Conservation (phyloP, 2,888 invertebrate species). For the Thera obeliscata region DNA sequence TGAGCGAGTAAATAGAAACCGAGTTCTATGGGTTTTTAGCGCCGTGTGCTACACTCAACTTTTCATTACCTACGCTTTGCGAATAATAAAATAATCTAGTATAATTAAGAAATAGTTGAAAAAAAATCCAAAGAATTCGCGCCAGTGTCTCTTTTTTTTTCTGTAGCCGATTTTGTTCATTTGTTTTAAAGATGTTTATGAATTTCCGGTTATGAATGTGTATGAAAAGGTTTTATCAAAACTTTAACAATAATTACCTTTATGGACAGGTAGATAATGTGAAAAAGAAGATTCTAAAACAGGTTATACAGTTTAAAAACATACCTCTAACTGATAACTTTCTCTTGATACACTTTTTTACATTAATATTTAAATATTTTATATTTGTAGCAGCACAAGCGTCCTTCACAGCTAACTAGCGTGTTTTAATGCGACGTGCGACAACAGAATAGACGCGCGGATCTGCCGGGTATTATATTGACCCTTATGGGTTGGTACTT, state of each 20-base stretch:
- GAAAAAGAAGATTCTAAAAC: background rate
- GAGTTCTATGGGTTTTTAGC: no score
- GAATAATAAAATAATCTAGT: no score
- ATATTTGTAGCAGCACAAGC: conserved; percentile 44
- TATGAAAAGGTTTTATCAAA: background rate
- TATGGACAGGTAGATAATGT: background rate
- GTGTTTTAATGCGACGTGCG: conserved; percentile 66
- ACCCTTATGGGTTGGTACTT: conserved; percentile 23
- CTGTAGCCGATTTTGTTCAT: no score
- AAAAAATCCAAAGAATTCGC: no score
- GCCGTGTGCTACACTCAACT: no score
- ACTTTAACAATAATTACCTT: background rate
- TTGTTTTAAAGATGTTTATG: no score
- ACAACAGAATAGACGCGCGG: conserved; percentile 48
- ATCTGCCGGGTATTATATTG: conserved; percentile 25
- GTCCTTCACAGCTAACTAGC: conserved; percentile 54
- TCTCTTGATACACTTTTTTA: conserved; percentile 8
- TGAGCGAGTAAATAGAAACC: no score
- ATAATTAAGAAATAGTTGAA: no score
- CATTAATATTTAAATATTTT: conserved; percentile 3
- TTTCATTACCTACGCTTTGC: no score
- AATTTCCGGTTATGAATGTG: background rate
- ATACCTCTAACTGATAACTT: conserved; percentile 12
- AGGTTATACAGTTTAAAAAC: background rate
- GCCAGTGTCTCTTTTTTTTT: no score